Conservation (phyloP, 2,888 invertebrate species). For the Cremastinae sp. region DNA sequence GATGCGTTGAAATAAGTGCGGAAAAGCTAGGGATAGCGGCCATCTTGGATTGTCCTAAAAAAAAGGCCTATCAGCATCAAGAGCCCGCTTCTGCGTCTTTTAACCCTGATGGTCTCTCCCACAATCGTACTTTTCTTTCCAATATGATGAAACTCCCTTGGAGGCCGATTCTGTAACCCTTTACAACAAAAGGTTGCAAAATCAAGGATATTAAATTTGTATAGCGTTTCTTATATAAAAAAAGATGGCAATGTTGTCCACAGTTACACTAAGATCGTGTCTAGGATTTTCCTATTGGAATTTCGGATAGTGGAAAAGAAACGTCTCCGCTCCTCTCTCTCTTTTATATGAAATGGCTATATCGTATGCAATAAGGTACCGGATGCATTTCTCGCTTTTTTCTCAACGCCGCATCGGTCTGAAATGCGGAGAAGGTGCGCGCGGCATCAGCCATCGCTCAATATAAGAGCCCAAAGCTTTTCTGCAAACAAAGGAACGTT, state of each 20-base stretch:
- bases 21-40: constrained; percentile 70
- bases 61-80: constrained; percentile 64
- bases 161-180: too few relatives aligned
- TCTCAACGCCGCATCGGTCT: constrained; percentile 15
- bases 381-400: too few relatives aligned
- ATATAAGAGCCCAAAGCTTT: constrained; percentile 60
- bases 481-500: constrained; percentile 61
- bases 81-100: constrained; percentile 17
- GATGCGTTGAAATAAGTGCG: constrained; percentile 68
- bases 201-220: too few relatives aligned
- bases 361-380: too few relatives aligned
- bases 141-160: too few relatives aligned
- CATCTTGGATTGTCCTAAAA: constrained; percentile 63
- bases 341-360: too few relatives aligned
- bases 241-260: too few relatives aligned
- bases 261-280: too few relatives aligned
- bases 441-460: neutral
- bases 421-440: neutral
- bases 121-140: constrained; percentile 36
- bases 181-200: too few relatives aligned
- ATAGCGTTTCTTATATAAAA: too few relatives aligned
- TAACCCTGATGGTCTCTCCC: too few relatives aligned
- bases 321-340: constrained; percentile 29
- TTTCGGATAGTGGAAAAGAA: constrained; percentile 33
- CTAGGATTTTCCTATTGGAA: too few relatives aligned